Percentiles rank a stretch among this genome's conserved stretches.
Conservation (phyloP, 2,888 invertebrate species). For the Mactromeris polynyma region DNA sequence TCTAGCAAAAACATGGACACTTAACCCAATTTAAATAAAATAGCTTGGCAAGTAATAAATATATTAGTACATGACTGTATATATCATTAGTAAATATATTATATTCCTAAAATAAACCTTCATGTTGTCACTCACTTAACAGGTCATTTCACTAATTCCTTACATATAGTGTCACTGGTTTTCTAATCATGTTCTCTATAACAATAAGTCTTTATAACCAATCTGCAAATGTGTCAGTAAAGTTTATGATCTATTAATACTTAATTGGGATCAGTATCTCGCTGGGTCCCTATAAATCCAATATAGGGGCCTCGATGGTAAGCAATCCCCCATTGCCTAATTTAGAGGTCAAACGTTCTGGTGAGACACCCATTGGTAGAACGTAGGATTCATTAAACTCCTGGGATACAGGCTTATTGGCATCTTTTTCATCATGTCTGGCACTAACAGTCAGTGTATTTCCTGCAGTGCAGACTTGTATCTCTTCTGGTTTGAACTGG, state of each 20-base stretch:
- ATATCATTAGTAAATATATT: neutral
- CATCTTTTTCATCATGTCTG: conserved; percentile 98
- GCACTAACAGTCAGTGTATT: conserved; percentile 97
- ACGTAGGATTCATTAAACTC: conserved; percentile 99
- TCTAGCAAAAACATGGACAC: too few relatives aligned
- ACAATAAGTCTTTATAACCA: neutral
- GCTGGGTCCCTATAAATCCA: conserved; percentile 91
- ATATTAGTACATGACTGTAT: too few relatives aligned
- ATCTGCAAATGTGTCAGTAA: neutral
- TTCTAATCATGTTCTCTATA: neutral
- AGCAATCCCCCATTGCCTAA: conserved; percentile 98
- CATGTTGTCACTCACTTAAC: neutral
- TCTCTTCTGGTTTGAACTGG: conserved; percentile 98
- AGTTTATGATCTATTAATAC: conserved; percentile 68
- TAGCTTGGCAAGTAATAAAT: too few relatives aligned
- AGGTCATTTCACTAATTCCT: neutral
- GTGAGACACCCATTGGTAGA: conserved; percentile 98
- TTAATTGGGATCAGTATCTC: conserved; percentile 94
- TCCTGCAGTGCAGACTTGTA: conserved; percentile 99
- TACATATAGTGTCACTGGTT: neutral
- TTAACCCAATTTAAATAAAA: too few relatives aligned
- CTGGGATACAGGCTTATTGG: conserved; percentile 98
- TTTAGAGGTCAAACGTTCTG: conserved; percentile 97
- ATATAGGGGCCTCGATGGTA: conserved; percentile 98
- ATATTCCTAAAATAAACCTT: neutral